Evolutionary conservation across 2,888 invertebrate species (phyloP).

Genomic region (Oxyteleia sp.): DNA sequence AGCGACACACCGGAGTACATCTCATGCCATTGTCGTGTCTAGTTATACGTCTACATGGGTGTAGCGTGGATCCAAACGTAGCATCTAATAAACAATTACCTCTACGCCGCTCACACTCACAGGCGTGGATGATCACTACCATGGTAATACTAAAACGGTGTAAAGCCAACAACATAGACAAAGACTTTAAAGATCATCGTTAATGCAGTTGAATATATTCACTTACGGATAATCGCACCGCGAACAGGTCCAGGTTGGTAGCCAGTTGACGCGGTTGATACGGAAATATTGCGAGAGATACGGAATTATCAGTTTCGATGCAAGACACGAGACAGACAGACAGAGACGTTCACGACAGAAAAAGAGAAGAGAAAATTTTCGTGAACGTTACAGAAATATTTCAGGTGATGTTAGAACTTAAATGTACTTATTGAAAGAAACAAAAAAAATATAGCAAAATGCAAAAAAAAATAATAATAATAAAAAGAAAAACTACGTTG

Average conservation of each 20-base stretch:
- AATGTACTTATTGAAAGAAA: too few relatives aligned
- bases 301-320: conserved; percentile 75
- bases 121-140: conserved; percentile 64
- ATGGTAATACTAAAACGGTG: conserved; percentile 60
- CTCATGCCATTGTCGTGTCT: too few relatives aligned
- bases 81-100: conserved; percentile 63
- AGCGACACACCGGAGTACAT: too few relatives aligned
- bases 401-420: too few relatives aligned
- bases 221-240: conserved; percentile 83
- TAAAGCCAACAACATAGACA: conserved; percentile 71
- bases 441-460: too few relatives aligned
- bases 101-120: conserved; percentile 65
- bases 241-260: conserved; percentile 79
- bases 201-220: conserved; percentile 57
- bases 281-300: conserved; percentile 77
- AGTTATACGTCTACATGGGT: conserved; percentile 37
- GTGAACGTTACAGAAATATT: too few relatives aligned
- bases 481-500: too few relatives aligned
- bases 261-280: conserved; percentile 76
- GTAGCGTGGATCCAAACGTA: conserved; percentile 47
- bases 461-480: too few relatives aligned
- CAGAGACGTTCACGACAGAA: too few relatives aligned
- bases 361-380: too few relatives aligned
- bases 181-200: conserved; percentile 53
- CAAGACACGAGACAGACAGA: too few relatives aligned